Evolutionary conservation across 2,797 vertebrate species (phyloP), one percentile per base, ranked within the genome.

Genomic region (Tiaroga cobitis): DNA sequence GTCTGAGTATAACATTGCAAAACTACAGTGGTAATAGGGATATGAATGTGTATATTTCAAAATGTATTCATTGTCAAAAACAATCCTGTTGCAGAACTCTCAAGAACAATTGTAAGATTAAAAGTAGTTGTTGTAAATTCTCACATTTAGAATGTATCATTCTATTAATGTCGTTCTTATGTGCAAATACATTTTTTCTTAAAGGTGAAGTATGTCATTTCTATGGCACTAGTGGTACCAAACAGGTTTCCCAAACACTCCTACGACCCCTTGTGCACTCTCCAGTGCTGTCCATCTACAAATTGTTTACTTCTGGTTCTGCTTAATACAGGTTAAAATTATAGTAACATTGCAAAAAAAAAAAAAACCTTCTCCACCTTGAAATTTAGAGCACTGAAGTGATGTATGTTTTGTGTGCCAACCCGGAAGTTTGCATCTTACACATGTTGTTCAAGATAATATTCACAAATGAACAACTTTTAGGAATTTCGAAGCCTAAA

Each of bases 51-150:
- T 10, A 56, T 46, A 54, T 46, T 29, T 43, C 3, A 39, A 85
- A 84, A 82, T 65, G 41, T 56, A 8, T 63, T 76, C 32, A 81
- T 76, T 80, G 54, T 61, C 16, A 24, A 73, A 82, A 41, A 59
- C 39, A 69, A 67, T 46, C 15, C 16, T 83, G 41, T 75, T 34
- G 69, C 18, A 73, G 54, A 61, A 61, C 24, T 26, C 6, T n/a
- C 29, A 49, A 18, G 21, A 74, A 74, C 56, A 63, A 49, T 63
- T 21, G 10, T 41, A 15, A 59, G 2, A 73, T 61, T 39, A 24
- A 74, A 34, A 73, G 11, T 43, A 61, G 16, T 43, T 8, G 34
- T 19, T 41, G 75, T 61, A 37, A 54, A n/a, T 69, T 26, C 32
- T 26, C 16, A 29, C 34, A 70, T 7, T 4, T 67, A 11, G 37